Percentiles rank a stretch among this genome's conserved stretches.
phyloP scores from a whole-genome alignment of 2,888 invertebrate genomes.

The Dusona sp. region DNA sequence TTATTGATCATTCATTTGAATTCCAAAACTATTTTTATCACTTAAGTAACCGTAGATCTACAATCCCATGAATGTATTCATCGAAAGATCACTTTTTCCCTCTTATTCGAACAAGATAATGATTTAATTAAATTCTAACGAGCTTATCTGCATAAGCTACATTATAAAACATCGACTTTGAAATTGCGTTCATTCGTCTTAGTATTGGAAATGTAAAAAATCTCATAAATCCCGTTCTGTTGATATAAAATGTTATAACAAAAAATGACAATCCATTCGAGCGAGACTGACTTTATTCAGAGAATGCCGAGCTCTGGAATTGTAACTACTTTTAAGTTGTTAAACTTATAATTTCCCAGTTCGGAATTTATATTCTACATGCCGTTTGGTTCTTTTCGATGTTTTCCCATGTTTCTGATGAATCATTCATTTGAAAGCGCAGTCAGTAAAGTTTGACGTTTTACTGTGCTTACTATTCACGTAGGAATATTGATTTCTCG shows the following conservation, averaged over 20 bases:
- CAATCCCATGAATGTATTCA: not conserved
- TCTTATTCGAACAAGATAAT: not conserved
- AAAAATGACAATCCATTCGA: not conserved
- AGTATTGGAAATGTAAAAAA: not conserved
- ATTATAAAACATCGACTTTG: not conserved
- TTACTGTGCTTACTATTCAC: not conserved
- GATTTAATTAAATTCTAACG: not conserved
- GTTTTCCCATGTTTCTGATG: not conserved
- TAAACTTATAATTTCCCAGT: not conserved
- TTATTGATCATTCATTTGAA: no score
- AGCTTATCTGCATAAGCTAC: not conserved
- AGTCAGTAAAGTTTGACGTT: not conserved
- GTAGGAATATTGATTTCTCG: not conserved
- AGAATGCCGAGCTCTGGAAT: not conserved
- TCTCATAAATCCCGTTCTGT: not conserved
- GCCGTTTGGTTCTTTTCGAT: not conserved
- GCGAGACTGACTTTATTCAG: not conserved
- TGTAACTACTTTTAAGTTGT: conserved; percentile 2
- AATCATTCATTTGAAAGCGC: not conserved
- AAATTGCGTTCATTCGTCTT: not conserved
- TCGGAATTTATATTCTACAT: not conserved
- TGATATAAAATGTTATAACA: not conserved
- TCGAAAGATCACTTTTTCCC: not conserved
- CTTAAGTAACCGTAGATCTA: not conserved
- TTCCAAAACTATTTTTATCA: not conserved